These are phyloP conservation scores for Lasioglossum oenotherae DNA, from an alignment of 2,888 invertebrate genomes.

Conservation along the genomic window DNA sequence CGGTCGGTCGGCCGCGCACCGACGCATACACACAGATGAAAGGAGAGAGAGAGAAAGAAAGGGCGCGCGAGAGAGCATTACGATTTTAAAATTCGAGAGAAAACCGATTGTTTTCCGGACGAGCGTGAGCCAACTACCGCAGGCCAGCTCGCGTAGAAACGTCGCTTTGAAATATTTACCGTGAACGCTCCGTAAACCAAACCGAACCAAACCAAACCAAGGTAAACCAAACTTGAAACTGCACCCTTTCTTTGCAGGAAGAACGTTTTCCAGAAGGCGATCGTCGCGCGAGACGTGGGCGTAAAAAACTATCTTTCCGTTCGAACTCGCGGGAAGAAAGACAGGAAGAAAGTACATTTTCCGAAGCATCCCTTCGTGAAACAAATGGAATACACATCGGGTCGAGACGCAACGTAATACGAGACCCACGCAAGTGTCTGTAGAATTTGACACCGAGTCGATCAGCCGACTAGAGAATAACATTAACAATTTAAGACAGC, in stretches of 20 bases:
- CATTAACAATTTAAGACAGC: no score
- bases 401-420: no score
- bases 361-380: neutral
- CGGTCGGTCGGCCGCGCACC: neutral
- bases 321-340: neutral
- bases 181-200: constrained; percentile 51
- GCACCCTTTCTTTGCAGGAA: neutral
- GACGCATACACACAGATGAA: neutral
- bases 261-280: neutral
- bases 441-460: no score
- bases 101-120: constrained; percentile 65
- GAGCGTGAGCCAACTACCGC: constrained; percentile 50
- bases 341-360: neutral
- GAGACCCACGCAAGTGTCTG: no score
- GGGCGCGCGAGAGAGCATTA: constrained; percentile 50
- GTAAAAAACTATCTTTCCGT: constrained; percentile 20
- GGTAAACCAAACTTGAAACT: constrained; percentile 26
- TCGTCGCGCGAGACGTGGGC: neutral
- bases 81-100: constrained; percentile 65
- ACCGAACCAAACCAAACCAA: constrained; percentile 46
- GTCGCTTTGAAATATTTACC: constrained; percentile 68
- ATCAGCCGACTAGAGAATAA: no score
- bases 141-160: constrained; percentile 38
- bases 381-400: neutral
- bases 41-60: neutral